These are phyloP conservation scores for Cossypha dichroa DNA, from an alignment of 2,797 vertebrate genomes.

Conservation along the genomic window DNA sequence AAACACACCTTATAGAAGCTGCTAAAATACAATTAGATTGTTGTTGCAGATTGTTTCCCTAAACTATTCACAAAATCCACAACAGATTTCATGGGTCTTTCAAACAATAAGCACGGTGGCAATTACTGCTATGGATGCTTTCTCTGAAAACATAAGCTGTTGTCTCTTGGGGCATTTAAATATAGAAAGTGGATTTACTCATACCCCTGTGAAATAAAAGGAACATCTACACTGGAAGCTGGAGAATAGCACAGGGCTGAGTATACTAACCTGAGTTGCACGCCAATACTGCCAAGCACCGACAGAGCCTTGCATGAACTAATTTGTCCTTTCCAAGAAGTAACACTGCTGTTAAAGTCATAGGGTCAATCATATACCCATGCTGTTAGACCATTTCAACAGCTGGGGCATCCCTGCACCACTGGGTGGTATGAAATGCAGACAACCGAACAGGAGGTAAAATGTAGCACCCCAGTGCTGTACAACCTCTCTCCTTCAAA, in stretches of 20 bases:
- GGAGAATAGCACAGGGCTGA: background rate
- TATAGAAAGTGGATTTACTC: background rate
- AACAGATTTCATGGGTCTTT: constrained; percentile 24
- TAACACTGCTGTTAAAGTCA: background rate
- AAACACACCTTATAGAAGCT: background rate
- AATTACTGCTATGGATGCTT: constrained; percentile 30
- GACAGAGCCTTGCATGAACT: background rate
- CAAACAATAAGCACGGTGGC: constrained; percentile 35
- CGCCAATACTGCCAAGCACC: background rate
- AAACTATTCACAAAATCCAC: constrained; percentile 29
- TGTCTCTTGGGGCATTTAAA: constrained; percentile 44
- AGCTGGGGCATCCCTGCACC: background rate
- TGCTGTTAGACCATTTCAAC: background rate
- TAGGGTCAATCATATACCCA: background rate
- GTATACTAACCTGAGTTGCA: background rate
- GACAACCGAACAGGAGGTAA: background rate
- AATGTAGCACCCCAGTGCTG: background rate
- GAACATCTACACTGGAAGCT: background rate
- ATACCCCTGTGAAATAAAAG: background rate
- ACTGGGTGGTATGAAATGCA: background rate
- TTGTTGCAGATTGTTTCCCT: background rate
- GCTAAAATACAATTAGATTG: constrained; percentile 25
- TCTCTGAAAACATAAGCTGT: background rate
- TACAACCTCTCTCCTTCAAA: background rate
- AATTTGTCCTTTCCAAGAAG: background rate